phyloP scores from a whole-genome alignment of 2,113 vertebrate species.

The Isichthys henryi region DNA sequence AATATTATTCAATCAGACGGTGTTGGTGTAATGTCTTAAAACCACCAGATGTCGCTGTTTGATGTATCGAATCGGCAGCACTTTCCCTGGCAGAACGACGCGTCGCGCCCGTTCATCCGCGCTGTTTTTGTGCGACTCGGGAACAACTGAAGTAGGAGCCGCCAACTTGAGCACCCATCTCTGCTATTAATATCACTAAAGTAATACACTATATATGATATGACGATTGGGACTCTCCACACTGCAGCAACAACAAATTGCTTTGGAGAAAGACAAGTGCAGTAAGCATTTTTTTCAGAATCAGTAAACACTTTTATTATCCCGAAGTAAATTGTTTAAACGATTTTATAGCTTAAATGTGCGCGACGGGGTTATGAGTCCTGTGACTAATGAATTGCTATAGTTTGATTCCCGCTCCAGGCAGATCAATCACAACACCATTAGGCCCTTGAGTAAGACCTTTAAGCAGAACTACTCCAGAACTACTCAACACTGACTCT shows the following conservation, averaged over 20 bases:
- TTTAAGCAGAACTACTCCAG: background rate
- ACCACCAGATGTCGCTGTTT: background rate
- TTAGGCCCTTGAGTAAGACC: background rate
- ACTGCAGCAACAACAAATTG: background rate
- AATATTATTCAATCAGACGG: background rate
- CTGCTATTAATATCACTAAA: background rate
- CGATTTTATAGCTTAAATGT: background rate
- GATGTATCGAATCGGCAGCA: background rate
- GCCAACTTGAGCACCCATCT: background rate
- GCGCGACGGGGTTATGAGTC: background rate
- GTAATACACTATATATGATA: background rate
- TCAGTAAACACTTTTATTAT: background rate
- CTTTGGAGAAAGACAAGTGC: background rate
- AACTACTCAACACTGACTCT: background rate
- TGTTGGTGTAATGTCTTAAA: background rate
- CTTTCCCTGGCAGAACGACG: background rate
- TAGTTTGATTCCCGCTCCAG: background rate
- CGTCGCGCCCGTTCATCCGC: background rate
- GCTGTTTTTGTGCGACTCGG: background rate
- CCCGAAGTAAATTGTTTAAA: background rate
- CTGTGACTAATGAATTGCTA: background rate
- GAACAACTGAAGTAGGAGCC: background rate
- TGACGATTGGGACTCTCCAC: background rate
- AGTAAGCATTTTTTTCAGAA: background rate
- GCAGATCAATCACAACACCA: background rate